These are phyloP conservation scores for Ameiurus melas DNA, from an alignment of 2,113 vertebrate species.

Conservation along the genomic window DNA sequence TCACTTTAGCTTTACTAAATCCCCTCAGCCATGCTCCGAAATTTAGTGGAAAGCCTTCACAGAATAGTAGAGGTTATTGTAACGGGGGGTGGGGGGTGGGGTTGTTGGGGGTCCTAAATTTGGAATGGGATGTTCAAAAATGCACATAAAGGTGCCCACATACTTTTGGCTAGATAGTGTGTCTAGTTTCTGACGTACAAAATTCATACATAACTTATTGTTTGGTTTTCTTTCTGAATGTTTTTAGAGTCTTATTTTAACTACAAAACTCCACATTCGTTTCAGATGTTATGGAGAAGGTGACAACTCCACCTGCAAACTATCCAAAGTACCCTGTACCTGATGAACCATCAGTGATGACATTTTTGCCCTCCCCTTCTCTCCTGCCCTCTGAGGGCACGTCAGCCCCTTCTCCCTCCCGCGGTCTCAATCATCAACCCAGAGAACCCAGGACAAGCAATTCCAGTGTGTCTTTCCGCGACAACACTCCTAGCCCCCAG, in stretches of 20 bases:
- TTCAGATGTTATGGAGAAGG: slow-evolving; percentile 83
- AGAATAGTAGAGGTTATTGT: not conserved
- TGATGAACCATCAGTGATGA: slow-evolving; percentile 79
- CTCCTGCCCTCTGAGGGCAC: slow-evolving; percentile 71
- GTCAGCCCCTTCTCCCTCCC: slow-evolving; percentile 40
- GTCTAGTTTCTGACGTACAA: not conserved
- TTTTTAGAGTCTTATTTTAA: slow-evolving; percentile 29
- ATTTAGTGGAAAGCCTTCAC: not conserved
- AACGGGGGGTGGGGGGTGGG: not conserved
- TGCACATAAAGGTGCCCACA: too few species aligned
- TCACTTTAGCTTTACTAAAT: not conserved
- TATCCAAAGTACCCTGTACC: slow-evolving; percentile 72
- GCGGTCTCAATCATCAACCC: slow-evolving; percentile 9
- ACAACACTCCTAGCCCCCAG: slow-evolving; percentile 71
- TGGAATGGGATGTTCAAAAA: not conserved
- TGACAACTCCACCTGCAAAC: slow-evolving; percentile 76
- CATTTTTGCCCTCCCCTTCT: slow-evolving; percentile 74
- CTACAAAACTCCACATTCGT: slow-evolving; percentile 36
- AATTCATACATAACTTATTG: not conserved
- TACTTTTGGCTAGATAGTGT: not conserved
- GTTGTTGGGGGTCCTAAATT: too few species aligned
- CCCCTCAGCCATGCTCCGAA: not conserved
- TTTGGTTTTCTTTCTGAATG: not conserved
- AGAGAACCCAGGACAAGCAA: slow-evolving; percentile 33
- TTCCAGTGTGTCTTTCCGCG: slow-evolving; percentile 53